Base-by-base conservation (phyloP, 2,113 vertebrate genomes). In the Gallinago paraguaiae region DNA sequence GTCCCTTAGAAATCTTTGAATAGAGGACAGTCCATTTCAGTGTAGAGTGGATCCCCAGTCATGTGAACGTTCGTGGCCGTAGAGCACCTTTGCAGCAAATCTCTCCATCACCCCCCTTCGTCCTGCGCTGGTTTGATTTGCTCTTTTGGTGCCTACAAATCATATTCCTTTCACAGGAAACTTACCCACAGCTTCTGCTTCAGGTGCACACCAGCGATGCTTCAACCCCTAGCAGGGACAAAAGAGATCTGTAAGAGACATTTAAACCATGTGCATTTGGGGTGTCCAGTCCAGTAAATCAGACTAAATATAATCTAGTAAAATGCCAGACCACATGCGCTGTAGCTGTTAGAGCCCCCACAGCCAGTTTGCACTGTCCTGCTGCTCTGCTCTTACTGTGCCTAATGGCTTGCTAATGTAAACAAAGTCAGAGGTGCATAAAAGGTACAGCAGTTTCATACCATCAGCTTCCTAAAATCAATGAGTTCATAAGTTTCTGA, bases 401-500 rank as follows among this genome's bases (percentile, higher is more conserved):
- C 43, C 69, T 86, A 75, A 86, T 89, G 77, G 80, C 69, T 86
- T 78, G 39, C 74, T 89, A 93, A 91, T 70, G 72, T 35, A 68
- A 64, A 60, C 69, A 63, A 72, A 90, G 68, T 90, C 64, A 86
- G 86, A 48, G 57, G 72, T 2, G 0, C 57, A 11, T 69, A 56
- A 75, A 80, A 86, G 53, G 48, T 71, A 71, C 69, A 89, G 77
- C 71, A 86, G 60, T 86, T 93, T 81, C 56, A 35, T 88, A 77
- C 57, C 79, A 90, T 59, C 81, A 39, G 69, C 86, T 92, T 91
- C 86, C 77, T 65, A 85, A 95, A 95, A 91, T 95, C 89, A 89
- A 76, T 64, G 76, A 67, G 50, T 92, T 93, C 56, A 22, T 83
- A 83, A 71, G 51, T 78, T 94, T 91, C 77, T 81, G 89, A 79